Evolutionary conservation across 2,113 vertebrate genomes (phyloP).

Genomic region (Danio rerio): DNA sequence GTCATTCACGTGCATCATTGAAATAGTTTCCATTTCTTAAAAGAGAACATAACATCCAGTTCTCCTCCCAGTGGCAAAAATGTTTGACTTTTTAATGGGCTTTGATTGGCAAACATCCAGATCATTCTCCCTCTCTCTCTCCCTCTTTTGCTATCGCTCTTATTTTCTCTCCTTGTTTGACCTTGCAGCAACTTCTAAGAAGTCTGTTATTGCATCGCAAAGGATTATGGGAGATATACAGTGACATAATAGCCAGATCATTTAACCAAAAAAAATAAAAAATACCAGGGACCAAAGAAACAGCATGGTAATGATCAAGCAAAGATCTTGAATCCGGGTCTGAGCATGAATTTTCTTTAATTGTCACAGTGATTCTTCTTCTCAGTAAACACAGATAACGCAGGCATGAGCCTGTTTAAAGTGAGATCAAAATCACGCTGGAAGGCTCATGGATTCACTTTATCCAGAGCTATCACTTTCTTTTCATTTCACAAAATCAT

Average conservation of each 20-base stretch:
- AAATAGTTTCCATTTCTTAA: constrained; percentile 26
- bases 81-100: constrained; percentile 45
- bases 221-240: constrained; percentile 16
- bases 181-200: constrained; percentile 43
- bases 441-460: constrained; percentile 1
- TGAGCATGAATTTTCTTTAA: constrained; percentile 32
- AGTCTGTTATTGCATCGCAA: constrained; percentile 3
- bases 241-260: constrained; percentile 18
- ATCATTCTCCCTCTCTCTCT: constrained; percentile 32
- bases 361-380: neutral
- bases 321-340: constrained; percentile 13
- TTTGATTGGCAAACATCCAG: constrained; percentile 32
- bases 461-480: neutral
- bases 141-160: constrained; percentile 29
- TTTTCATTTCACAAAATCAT: constrained; percentile 21
- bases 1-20: constrained; percentile 17
- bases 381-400: constrained; percentile 15
- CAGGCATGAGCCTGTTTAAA: constrained; percentile 36
- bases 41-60: constrained; percentile 27
- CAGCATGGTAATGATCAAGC: neutral
- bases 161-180: constrained; percentile 41
- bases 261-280: neutral
- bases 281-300: neutral
- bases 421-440: neutral
- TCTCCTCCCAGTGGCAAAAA: constrained; percentile 39